These are phyloP conservation scores for Limanda limanda DNA, from an alignment of 2,113 vertebrate genomes.

Conservation along the genomic window DNA sequence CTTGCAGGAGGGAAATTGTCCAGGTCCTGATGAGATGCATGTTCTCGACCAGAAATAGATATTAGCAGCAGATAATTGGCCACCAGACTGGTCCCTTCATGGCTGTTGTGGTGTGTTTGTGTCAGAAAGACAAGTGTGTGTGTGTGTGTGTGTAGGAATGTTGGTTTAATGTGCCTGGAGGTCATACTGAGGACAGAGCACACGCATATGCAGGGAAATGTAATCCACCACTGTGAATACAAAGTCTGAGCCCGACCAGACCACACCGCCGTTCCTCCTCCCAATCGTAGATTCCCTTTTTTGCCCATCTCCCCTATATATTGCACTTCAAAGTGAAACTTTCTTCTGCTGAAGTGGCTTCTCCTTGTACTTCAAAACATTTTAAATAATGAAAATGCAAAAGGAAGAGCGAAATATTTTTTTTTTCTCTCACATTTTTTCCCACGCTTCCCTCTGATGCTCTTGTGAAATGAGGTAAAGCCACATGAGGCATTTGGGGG, in stretches of 20 bases:
- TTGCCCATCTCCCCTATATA: not conserved
- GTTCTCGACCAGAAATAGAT: not conserved
- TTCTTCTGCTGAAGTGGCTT: conserved; percentile 17
- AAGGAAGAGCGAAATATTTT: not conserved
- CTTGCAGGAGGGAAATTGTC: not conserved
- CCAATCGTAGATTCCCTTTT: conserved; percentile 30
- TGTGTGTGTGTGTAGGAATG: no score
- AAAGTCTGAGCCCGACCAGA: not conserved
- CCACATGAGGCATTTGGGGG: not conserved
- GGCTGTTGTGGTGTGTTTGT: not conserved
- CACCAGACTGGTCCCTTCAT: conserved; percentile 8
- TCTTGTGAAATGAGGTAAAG: conserved; percentile 34
- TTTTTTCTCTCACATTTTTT: not conserved
- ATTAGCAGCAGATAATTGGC: conserved; percentile 31
- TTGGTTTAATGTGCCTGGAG: not conserved
- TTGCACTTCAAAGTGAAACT: conserved; percentile 30
- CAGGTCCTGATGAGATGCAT: conserved; percentile 10
- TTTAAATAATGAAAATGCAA: conserved; percentile 39
- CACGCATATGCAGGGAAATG: not conserved
- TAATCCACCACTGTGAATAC: conserved; percentile 14
- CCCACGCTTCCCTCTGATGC: not conserved
- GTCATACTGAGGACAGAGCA: conserved; percentile 30
- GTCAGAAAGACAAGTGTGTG: not conserved
- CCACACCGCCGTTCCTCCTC: not conserved
- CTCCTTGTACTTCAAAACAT: conserved; percentile 14